Evolutionary conservation across 2,888 invertebrate species (phyloP), one percentile per base, ranked within the genome.

Genomic region (Heliothis peltigera): DNA sequence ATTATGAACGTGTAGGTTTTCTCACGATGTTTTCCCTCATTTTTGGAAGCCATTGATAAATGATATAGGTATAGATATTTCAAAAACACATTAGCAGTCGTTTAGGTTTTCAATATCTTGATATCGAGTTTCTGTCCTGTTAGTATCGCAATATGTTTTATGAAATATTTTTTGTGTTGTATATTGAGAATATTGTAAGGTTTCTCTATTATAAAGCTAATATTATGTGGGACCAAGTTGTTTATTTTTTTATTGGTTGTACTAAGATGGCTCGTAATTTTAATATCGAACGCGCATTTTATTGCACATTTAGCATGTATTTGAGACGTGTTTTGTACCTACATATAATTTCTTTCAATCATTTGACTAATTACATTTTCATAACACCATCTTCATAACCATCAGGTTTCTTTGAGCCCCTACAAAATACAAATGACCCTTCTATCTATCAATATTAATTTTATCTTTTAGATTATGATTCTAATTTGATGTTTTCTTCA

Each of bases 51-150:
- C 56, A 73, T 70, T 64, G 73, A 74, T 74, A 71, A 71, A 65
- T 48, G 77, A 71, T 76, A 71, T 74, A 62, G 48, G 72, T 71
- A 71, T 57, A 70, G 53, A 75, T 70, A 64, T 70, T 73, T 75
- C 71, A 61, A 61, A 61, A 74, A 66, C 77, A 71, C 74, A 74
- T 71, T 74, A 74, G 61, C 72, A 35, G 58, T 32, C 73, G 73
- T 62, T 73, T 62, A 74, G 77, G 54, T 76, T 70, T 74, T 74
- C 77, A 59, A 62, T 76, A 57, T 61, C 66, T 54, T 47, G 72
- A 66, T 76, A 76, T 74, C 56, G 62, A 63, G 49, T 74, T 66
- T 74, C 72, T 72, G 53, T 71, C 56, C 56, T 73, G 60, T 57
- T 60, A 39, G 59, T 59, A 64, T 64, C 48, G 49, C 18, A 47